phyloP scores from a whole-genome alignment of 2,888 invertebrate genomes.

The Malthinus flaveolus region DNA sequence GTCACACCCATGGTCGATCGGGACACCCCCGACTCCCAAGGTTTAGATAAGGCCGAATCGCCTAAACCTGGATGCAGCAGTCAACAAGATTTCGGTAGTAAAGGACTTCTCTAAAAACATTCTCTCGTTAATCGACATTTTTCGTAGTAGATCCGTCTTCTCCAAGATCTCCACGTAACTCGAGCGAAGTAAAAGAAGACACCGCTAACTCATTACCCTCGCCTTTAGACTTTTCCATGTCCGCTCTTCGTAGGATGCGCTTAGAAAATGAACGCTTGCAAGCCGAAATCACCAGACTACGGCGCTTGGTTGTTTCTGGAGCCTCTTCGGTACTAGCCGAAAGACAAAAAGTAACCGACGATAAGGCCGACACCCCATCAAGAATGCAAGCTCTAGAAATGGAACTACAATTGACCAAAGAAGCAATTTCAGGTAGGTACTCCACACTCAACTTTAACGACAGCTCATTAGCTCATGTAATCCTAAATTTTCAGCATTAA shows the following conservation, averaged over 20 bases:
- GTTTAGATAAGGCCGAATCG: slow-evolving; percentile 43
- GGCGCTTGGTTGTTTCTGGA: slow-evolving; percentile 68
- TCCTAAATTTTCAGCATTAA: slow-evolving; percentile 63
- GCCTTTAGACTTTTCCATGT: slow-evolving; percentile 50
- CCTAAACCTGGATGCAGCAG: slow-evolving; percentile 52
- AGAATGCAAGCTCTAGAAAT: slow-evolving; percentile 58
- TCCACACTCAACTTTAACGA: too few species aligned
- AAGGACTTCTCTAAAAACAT: neutral
- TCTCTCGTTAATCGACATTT: neutral
- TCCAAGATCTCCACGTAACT: slow-evolving; percentile 48
- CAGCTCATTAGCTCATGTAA: slow-evolving; percentile 35
- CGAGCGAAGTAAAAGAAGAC: slow-evolving; percentile 44
- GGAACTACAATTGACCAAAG: slow-evolving; percentile 77
- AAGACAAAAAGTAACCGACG: slow-evolving; percentile 48
- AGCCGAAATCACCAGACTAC: slow-evolving; percentile 70
- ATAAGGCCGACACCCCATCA: slow-evolving; percentile 50
- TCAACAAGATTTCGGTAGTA: slow-evolving; percentile 48
- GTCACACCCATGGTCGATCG: slow-evolving; percentile 44
- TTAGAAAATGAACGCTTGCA: slow-evolving; percentile 78
- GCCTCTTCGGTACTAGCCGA: slow-evolving; percentile 64
- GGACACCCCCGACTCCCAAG: slow-evolving; percentile 41
- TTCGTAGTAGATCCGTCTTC: slow-evolving; percentile 35
- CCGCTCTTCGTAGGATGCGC: slow-evolving; percentile 65
- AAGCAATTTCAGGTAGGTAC: slow-evolving; percentile 66
- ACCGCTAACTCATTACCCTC: slow-evolving; percentile 43